Percentiles rank a stretch among this genome's conserved stretches.
Evolutionary conservation across 1,140 invertebrate genomes (phyloP).

Genomic region (Drosophila littoralis): DNA sequence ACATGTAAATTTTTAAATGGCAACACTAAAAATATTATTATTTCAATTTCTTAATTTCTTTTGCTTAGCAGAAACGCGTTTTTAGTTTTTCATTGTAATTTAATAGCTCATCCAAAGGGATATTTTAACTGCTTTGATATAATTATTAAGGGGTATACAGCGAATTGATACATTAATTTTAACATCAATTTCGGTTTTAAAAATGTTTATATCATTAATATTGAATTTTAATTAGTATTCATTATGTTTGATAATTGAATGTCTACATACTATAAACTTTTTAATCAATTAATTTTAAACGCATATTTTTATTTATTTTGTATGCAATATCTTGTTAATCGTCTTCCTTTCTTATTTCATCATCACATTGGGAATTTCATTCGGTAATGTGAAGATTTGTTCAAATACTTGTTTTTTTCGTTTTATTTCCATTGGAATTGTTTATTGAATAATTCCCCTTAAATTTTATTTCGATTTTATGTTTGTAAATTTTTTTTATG

Average conservation of each 20-base stretch:
- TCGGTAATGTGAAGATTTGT: constrained; percentile 44
- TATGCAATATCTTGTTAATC: constrained; percentile 14
- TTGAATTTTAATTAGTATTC: constrained; percentile 36
- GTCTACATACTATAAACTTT: constrained; percentile 37
- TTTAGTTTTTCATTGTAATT: constrained; percentile 2
- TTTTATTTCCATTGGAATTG: constrained; percentile 77
- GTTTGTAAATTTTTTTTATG: background rate
- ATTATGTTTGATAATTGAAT: constrained; percentile 43
- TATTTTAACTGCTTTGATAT: constrained; percentile 5
- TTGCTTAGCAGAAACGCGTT: background rate
- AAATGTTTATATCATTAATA: constrained; percentile 5
- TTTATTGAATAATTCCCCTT: constrained; percentile 40
- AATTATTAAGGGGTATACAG: background rate
- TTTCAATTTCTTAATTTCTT: background rate
- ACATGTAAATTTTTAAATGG: constrained; percentile 41
- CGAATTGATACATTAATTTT: background rate
- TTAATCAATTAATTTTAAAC: constrained; percentile 33
- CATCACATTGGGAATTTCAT: constrained; percentile 75
- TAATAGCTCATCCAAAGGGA: constrained; percentile 1
- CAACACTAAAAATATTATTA: constrained; percentile 35
- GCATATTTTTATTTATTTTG: constrained; percentile 13
- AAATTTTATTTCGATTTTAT: constrained; percentile 10
- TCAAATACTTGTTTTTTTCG: constrained; percentile 30
- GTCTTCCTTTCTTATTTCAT: constrained; percentile 18
- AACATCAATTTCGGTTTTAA: background rate